Percentiles rank a stretch among this genome's conserved stretches.
phyloP scores from a whole-genome alignment of 2,113 vertebrate genomes.

The Myxocyprinus asiaticus region DNA sequence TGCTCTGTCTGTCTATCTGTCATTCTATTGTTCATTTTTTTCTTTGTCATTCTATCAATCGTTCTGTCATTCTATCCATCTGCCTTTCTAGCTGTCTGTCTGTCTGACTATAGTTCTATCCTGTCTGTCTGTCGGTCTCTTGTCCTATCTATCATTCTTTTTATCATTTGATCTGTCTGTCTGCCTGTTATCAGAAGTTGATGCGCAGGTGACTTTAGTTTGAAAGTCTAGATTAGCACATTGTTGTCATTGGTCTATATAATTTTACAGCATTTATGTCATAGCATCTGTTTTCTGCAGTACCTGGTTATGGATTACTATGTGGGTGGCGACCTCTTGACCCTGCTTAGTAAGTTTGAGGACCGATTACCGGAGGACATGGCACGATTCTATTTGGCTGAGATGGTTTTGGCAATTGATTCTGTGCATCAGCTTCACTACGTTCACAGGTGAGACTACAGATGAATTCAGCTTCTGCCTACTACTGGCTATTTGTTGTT shows the following conservation, averaged over 20 bases:
- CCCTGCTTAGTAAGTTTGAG: slow-evolving; percentile 97
- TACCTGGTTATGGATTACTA: slow-evolving; percentile 99
- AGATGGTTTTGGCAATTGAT: slow-evolving; percentile 98
- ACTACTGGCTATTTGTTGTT: neutral
- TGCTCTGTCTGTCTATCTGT: too few species aligned
- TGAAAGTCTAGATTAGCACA: too few species aligned
- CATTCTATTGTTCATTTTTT: too few species aligned
- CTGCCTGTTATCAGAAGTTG: too few species aligned
- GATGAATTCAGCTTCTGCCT: neutral
- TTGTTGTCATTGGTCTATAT: neutral
- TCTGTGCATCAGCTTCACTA: slow-evolving; percentile 98
- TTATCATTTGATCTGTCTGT: too few species aligned
- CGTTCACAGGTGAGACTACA: slow-evolving; percentile 87
- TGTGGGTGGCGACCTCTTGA: slow-evolving; percentile 96
- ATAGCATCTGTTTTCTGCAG: slow-evolving; percentile 63
- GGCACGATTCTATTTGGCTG: slow-evolving; percentile 97
- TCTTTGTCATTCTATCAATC: too few species aligned
- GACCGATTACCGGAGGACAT: slow-evolving; percentile 96
- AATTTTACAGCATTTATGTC: neutral
- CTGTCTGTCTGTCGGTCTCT: too few species aligned
- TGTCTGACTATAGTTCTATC: too few species aligned
- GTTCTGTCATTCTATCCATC: too few species aligned
- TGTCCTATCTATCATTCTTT: too few species aligned
- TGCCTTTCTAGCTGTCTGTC: too few species aligned
- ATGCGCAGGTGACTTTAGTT: too few species aligned